Base-by-base conservation (phyloP, 1,140 invertebrate species). In the Drosophila athabasca region DNA sequence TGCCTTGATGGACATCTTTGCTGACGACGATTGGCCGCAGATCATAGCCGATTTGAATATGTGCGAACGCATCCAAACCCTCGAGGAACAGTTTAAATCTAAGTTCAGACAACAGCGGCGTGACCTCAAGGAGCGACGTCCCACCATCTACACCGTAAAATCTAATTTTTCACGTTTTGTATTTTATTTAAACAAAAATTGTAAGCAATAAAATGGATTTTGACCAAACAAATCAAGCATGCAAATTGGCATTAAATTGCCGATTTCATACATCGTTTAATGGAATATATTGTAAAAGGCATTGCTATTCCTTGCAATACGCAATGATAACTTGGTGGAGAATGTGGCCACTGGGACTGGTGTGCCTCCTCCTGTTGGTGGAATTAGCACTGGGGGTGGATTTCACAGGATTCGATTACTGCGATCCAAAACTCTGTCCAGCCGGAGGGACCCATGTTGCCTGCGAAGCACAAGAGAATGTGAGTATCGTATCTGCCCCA, bases 1-100 rank as follows among this genome's bases (percentile, higher is more conserved):
- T 88, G 94, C 94, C 11, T 79, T 96, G 51, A 95, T 96, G 91
- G 96, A 97, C 90, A 93, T 96, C 44, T 96, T 95, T 91, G 93
- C 95, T 2, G 95, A 96, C 90, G 96, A 97, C 87, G 94, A 95
- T 74, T 94, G 95, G 50, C 94, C 96, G 89, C 67, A 84, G 29
- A 92, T 96, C 62, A 94, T 95, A 0, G 90, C 91, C 45, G 93
- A 95, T 87, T 92, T 96, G 15, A 92, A 93, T 57, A 92, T 96
- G 44, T 92, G 95, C 26, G 92, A 93, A 13, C 94, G 93, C 76
- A 87, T 96, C 0, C 79, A 92, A 26, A 71, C 87, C 19, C 68
- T 96, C 22, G 84, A 93, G 24, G 94, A 95, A 29, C 79, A 93
- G 61, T 93, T 96, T 54, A 95, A 94, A 88, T 93, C 93, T 69